A percentile compares a stretch with the other conserved stretches of the same genome.
phyloP scores from a whole-genome alignment of 2,888 invertebrate species.

The Melieria crassipennis region DNA sequence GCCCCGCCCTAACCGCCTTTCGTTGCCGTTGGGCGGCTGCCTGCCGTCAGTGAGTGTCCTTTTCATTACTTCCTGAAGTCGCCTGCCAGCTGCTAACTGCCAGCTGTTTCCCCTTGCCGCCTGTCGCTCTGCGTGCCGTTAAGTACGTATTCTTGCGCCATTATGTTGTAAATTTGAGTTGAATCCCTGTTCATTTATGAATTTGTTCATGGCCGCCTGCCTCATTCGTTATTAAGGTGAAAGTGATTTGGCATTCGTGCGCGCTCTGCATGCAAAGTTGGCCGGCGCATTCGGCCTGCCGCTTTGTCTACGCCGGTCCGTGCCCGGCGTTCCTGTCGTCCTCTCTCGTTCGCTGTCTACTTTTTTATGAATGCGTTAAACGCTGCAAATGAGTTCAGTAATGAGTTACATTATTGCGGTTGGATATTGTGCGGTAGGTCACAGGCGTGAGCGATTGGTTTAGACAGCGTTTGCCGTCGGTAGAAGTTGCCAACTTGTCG shows the following conservation, averaged over 20 bases:
- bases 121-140: background rate
- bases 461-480: constrained; percentile 6
- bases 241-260: constrained; percentile 42
- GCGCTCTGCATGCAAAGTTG: constrained; percentile 30
- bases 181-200: constrained; percentile 59
- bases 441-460: constrained; percentile 27
- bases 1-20: too few species aligned
- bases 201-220: constrained; percentile 42
- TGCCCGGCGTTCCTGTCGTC: constrained; percentile 3
- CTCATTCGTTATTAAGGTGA: constrained; percentile 33
- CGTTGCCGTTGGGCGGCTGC: background rate
- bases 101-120: background rate
- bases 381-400: constrained; percentile 35
- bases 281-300: background rate
- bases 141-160: constrained; percentile 21
- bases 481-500: constrained; percentile 17
- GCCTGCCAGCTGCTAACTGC: constrained; percentile 4
- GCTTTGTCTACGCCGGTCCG: constrained; percentile 21
- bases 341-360: background rate
- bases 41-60: constrained; percentile 30
- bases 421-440: constrained; percentile 23
- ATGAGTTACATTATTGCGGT: constrained; percentile 35
- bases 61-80: constrained; percentile 32
- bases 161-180: constrained; percentile 56
- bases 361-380: constrained; percentile 30